These are phyloP conservation scores for Eidolon dupreanum DNA, from an alignment of 2,797 vertebrate genomes.

Conservation along the genomic window DNA sequence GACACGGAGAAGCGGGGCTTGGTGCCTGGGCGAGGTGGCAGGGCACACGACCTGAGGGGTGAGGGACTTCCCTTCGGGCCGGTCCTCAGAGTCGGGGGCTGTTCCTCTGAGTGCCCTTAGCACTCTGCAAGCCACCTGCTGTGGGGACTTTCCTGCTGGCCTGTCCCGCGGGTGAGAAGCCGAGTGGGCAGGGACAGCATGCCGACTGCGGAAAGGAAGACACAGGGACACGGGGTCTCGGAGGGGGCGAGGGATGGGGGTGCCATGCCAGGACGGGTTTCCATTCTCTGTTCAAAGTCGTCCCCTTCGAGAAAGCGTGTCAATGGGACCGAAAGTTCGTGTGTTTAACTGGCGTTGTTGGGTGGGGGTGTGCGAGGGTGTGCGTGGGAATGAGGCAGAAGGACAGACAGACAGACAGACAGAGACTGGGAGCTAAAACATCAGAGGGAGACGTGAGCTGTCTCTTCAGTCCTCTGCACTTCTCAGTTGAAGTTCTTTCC, in stretches of 20 bases:
- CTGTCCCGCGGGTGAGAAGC: fast-evolving
- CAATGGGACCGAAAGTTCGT: fast-evolving
- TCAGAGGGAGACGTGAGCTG: not conserved
- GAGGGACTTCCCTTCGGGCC: not conserved
- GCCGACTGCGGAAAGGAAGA: not conserved
- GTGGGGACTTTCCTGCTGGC: not conserved
- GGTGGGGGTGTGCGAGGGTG: fast-evolving
- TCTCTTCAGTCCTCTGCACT: fast-evolving
- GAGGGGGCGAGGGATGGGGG: not conserved
- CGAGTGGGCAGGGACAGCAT: not conserved
- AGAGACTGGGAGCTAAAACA: not conserved
- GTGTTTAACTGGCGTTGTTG: not conserved
- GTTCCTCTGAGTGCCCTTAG: too few species aligned
- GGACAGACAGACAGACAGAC: not conserved
- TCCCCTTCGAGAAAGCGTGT: not conserved
- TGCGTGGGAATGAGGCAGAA: fast-evolving
- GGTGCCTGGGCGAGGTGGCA: fast-evolving
- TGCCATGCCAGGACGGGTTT: not conserved
- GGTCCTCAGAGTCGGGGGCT: not conserved
- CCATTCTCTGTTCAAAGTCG: not conserved
- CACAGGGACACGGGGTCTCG: fast-evolving
- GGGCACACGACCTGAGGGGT: fast-evolving
- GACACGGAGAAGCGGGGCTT: fast-evolving
- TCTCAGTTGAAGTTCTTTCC: not conserved
- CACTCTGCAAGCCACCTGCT: not conserved